A percentile compares a stretch with the other conserved stretches of the same genome.
Evolutionary conservation across 1,140 invertebrate genomes (phyloP).

Genomic region (Drosophila funebris): DNA sequence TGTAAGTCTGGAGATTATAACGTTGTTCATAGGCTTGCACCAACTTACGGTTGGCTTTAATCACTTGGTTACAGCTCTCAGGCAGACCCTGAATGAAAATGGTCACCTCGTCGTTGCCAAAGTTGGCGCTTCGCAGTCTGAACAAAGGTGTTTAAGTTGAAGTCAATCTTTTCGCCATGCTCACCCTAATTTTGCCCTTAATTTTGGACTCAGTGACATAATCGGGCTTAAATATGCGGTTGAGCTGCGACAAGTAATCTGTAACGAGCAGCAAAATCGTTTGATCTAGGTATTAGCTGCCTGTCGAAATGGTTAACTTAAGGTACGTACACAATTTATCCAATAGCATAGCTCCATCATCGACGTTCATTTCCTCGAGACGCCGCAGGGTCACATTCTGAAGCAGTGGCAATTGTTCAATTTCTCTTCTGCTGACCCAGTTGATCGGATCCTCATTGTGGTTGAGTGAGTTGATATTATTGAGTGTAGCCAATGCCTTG

Average conservation of each 20-base stretch:
- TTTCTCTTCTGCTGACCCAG: constrained; percentile 61
- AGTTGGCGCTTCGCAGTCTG: constrained; percentile 67
- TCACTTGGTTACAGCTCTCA: constrained; percentile 38
- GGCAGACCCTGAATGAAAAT: constrained; percentile 75
- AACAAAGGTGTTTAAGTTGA: constrained; percentile 68
- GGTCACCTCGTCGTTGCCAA: constrained; percentile 77
- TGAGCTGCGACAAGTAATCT: constrained; percentile 76
- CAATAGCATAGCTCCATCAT: constrained; percentile 67
- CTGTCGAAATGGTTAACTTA: neutral
- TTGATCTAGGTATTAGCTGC: neutral
- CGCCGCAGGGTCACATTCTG: constrained; percentile 64
- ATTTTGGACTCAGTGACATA: constrained; percentile 68
- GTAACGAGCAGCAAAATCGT: no score
- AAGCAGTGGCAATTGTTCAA: constrained; percentile 64
- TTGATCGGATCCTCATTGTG: constrained; percentile 61
- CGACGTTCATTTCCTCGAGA: constrained; percentile 67
- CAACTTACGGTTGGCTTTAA: constrained; percentile 68
- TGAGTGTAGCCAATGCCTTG: constrained; percentile 30
- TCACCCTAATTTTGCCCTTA: constrained; percentile 65
- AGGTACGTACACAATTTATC: constrained; percentile 58
- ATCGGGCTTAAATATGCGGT: constrained; percentile 52
- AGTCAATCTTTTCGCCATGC: constrained; percentile 62
- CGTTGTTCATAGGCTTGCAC: constrained; percentile 74
- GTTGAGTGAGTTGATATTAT: constrained; percentile 47
- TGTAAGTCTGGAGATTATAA: constrained; percentile 67